These are phyloP conservation scores for Panthera leo DNA, from an alignment of 2,113 vertebrate genomes.

Conservation along the genomic window DNA sequence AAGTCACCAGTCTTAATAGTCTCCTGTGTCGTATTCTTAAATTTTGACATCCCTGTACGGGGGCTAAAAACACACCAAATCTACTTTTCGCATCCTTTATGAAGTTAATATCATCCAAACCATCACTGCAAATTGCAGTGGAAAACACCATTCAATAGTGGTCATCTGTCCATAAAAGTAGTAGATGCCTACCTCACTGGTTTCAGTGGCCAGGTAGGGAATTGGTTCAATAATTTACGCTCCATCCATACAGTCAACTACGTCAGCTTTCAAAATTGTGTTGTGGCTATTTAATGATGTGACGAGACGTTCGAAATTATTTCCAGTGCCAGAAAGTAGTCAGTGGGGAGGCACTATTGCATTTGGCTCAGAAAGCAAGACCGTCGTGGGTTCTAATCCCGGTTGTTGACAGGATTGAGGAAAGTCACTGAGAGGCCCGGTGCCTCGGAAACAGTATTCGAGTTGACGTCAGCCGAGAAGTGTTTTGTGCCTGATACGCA, in stretches of 20 bases:
- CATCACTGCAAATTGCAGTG: background rate
- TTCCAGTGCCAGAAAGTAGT: background rate
- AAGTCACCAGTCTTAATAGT: background rate
- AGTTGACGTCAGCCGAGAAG: background rate
- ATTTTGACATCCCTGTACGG: no score
- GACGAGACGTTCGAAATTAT: background rate
- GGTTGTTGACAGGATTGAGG: background rate
- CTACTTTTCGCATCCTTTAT: background rate
- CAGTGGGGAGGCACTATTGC: background rate
- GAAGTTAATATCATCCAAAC: rapidly evolving
- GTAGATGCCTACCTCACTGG: background rate
- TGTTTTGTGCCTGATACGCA: background rate
- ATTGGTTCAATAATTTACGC: background rate
- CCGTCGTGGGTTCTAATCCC: background rate
- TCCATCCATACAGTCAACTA: background rate
- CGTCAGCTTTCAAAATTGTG: background rate
- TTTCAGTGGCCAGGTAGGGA: background rate
- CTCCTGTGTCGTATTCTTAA: background rate
- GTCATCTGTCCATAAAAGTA: rapidly evolving
- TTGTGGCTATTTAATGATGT: background rate
- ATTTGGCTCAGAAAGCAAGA: background rate
- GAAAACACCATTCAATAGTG: background rate
- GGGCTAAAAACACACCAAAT: background rate
- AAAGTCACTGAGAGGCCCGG: background rate
- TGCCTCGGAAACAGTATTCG: background rate